These are phyloP conservation scores for Xiphorhynchus erythropygius DNA, from an alignment of 2,797 vertebrate genomes.

Conservation along the genomic window DNA sequence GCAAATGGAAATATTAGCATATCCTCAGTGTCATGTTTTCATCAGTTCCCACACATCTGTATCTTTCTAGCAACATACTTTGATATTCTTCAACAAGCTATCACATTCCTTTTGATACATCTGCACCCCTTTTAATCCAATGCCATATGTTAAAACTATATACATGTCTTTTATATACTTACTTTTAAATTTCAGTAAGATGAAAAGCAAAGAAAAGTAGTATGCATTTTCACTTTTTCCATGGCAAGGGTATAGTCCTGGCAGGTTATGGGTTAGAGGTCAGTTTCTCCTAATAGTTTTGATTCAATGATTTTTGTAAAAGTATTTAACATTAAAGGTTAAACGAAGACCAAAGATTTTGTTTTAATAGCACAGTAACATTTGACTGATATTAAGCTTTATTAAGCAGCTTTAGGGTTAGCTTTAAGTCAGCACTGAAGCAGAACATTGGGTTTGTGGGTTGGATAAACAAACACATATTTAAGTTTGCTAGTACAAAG, in stretches of 20 bases:
- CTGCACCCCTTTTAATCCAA: neutral
- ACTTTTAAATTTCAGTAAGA: neutral
- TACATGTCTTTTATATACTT: neutral
- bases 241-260: neutral
- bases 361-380: neutral
- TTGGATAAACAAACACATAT: neutral
- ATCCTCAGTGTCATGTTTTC: neutral
- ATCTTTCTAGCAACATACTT: neutral
- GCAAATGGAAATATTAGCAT: neutral
- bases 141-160: neutral
- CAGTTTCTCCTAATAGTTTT: slow-evolving; percentile 5
- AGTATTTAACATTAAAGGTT: neutral
- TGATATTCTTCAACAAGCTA: neutral
- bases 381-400: neutral
- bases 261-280: neutral
- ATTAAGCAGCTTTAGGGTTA: neutral
- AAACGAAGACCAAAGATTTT: neutral
- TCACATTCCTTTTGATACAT: neutral
- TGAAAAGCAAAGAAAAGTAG: neutral
- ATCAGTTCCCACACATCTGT: neutral
- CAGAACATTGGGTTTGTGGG: neutral
- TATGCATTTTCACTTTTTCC: neutral
- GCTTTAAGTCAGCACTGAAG: neutral
- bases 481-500: neutral
- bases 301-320: neutral